phyloP scores from a whole-genome alignment of 1,140 invertebrate species.

The Zophobas atratus region DNA sequence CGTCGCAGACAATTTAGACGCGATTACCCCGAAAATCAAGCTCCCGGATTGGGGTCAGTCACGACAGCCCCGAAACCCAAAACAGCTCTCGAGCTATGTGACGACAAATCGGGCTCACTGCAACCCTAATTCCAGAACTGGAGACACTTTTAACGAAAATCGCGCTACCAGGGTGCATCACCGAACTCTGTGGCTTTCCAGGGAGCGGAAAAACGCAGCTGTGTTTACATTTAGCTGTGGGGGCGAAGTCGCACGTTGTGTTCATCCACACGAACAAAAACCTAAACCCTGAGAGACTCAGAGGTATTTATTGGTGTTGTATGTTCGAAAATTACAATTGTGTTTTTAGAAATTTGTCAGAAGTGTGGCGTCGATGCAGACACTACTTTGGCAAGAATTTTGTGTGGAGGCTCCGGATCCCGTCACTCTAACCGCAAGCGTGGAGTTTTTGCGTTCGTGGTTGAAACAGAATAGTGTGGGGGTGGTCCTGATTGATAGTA shows the following conservation, averaged over 20 bases:
- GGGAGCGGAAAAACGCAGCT: constrained; percentile 11
- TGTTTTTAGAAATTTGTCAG: too few relatives aligned
- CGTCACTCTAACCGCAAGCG: too few relatives aligned
- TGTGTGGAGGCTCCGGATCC: too few relatives aligned
- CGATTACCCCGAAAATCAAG: not conserved
- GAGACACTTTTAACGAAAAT: not conserved
- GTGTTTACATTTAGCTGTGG: constrained; percentile 19
- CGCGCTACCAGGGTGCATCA: not conserved
- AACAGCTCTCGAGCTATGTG: not conserved
- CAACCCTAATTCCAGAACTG: not conserved
- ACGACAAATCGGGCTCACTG: not conserved
- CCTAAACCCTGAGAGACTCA: not conserved
- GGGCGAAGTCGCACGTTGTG: not conserved
- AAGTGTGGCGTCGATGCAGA: too few relatives aligned
- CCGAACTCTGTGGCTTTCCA: constrained; percentile 4
- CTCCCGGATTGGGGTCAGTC: not conserved
- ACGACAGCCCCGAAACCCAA: not conserved
- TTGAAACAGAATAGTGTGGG: not conserved
- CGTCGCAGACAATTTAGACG: not conserved
- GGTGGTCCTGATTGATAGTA: constrained; percentile 14
- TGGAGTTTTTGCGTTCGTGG: not conserved
- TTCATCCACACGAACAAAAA: constrained; percentile 13
- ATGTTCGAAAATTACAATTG: too few relatives aligned
- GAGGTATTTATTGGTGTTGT: not conserved
- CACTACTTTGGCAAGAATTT: too few relatives aligned